Base-by-base conservation (phyloP, 2,113 vertebrate species). In the Balaeniceps rex region DNA sequence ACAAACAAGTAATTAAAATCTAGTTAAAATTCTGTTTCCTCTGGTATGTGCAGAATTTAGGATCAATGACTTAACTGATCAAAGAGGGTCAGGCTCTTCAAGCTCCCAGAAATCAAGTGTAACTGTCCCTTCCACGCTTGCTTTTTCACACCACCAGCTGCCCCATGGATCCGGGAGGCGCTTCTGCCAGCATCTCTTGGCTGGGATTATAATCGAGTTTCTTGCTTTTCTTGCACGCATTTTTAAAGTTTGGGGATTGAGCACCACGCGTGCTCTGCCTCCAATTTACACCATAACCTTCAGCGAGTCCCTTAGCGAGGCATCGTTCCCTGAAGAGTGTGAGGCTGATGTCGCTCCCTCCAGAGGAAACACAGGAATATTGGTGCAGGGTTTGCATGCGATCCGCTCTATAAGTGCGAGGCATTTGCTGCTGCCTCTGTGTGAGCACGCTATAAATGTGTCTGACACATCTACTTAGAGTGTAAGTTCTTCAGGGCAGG, bases 21-120 rank as follows among this genome's bases (percentile, higher is more conserved):
- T 88, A 75, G 70, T 88, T 97, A 58, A 78, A 97, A 94, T 90
- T 93, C 92, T 25, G 26, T 68, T 97, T 96, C 91, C 79, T 81
- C 83, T 68, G 79, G 7, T 82, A 86, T 1, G 2, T 51, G 71
- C 38, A 58, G 75, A 72, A 72, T 85, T 69, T 44, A 61, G 90
- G 83, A 84, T 85, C 13, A 18, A 57, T 74, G 36, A 51, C 13
- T 87, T 84, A 72, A 75, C 15, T 65, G 83, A 69, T 72, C 54
- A 36, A 18, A 64, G 60, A 72, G 55, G 52, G 36, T 38, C 79
- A 81, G 66, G 16, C 19, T 69, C 60, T 81, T 34, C 40, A 70
- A 26, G 40, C 63, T 83, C 49, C 44, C 11, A 18, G 70, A 57
- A 49, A 38, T 52, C 36, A 14, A 33, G 11, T 49, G 28, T 49